A percentile compares a stretch with the other conserved stretches of the same genome.
phyloP scores from a whole-genome alignment of 2,113 vertebrate species.

The Thermophis baileyi region DNA sequence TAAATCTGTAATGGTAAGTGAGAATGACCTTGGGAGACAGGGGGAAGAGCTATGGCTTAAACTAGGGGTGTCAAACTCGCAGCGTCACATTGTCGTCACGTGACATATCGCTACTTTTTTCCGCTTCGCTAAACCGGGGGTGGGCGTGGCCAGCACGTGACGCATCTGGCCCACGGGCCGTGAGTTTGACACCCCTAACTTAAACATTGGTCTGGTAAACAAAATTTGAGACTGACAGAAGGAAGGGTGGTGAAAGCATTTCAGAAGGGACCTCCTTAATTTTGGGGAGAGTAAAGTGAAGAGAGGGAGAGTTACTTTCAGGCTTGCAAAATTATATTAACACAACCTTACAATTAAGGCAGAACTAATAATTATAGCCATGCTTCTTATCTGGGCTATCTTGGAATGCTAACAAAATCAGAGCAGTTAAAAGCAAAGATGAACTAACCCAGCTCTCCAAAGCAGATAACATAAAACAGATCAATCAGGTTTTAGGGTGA shows the following conservation, averaged over 20 bases:
- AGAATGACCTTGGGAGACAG: neutral
- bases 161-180: too few species aligned
- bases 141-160: neutral
- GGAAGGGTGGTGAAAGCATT: neutral
- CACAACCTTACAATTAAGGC: neutral
- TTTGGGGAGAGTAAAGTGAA: neutral
- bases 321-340: neutral
- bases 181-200: neutral
- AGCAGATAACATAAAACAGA: neutral
- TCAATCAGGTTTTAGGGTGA: neutral
- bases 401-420: neutral
- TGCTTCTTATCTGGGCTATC: neutral
- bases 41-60: neutral
- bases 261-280: neutral
- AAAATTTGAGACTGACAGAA: neutral
- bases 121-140: too few species aligned
- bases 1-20: neutral
- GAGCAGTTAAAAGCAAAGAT: neutral
- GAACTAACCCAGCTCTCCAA: neutral
- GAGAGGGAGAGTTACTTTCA: neutral
- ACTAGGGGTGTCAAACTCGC: neutral
- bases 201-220: neutral
- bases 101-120: too few species aligned
- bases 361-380: neutral
- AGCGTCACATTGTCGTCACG: too few species aligned